phyloP scores from a whole-genome alignment of 2,113 vertebrate species.

The Dicrurus megarhynchus region DNA sequence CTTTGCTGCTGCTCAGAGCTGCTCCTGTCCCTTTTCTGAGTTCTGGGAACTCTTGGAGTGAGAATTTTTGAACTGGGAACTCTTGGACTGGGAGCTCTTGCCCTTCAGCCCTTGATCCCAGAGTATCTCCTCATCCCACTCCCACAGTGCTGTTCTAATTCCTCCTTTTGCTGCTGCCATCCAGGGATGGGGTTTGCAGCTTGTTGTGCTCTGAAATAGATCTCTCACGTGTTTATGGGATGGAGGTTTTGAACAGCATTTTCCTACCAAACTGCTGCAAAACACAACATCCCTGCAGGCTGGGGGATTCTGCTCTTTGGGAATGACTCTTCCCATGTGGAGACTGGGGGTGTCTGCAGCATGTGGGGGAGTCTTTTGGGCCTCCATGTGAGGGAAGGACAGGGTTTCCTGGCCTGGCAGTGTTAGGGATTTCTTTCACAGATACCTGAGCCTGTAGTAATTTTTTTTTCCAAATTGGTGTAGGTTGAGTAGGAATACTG shows the following conservation, averaged over 20 bases:
- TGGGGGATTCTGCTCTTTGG: neutral
- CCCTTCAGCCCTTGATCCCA: neutral
- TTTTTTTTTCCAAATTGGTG: neutral
- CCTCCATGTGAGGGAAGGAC: neutral
- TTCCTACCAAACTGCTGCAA: neutral
- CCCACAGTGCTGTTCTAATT: fast-evolving
- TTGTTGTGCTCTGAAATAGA: neutral
- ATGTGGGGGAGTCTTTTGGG: neutral
- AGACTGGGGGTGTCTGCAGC: neutral
- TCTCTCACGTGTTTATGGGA: neutral
- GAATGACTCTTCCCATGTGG: neutral
- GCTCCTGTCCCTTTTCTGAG: neutral
- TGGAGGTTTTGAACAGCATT: neutral
- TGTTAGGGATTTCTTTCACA: neutral
- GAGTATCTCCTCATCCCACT: neutral
- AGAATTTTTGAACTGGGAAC: too few species aligned
- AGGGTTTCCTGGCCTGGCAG: neutral
- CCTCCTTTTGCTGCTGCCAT: neutral
- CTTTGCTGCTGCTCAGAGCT: neutral
- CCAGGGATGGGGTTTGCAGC: neutral
- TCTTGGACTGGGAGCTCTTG: neutral
- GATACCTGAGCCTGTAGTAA: neutral
- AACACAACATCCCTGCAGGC: neutral
- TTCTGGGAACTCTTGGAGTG: neutral
- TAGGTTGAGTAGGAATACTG: neutral